Conservation (phyloP, 2,888 invertebrate genomes). For the Callinectes sapidus region DNA sequence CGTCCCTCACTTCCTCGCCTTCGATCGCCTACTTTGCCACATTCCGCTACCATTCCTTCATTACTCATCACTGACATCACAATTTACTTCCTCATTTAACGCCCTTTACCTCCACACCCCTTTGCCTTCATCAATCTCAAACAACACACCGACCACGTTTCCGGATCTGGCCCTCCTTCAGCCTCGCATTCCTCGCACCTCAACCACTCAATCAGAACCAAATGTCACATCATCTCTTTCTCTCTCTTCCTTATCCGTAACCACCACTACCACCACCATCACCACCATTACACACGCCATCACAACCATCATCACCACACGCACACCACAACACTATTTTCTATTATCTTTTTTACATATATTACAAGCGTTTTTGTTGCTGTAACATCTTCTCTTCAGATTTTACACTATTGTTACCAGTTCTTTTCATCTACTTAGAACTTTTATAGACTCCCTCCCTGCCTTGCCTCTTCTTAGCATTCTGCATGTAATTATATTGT, state of each 20-base stretch:
- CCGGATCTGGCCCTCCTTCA: not conserved
- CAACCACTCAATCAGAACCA: not conserved
- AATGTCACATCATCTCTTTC: not conserved
- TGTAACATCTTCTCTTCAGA: not conserved
- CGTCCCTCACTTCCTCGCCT: not conserved
- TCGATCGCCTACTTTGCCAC: not conserved
- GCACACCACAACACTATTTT: too few relatives aligned
- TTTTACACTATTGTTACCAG: not conserved
- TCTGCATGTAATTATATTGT: too few relatives aligned
- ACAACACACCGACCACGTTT: not conserved
- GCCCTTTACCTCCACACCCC: not conserved
- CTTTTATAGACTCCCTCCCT: not conserved
- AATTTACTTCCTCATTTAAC: not conserved
- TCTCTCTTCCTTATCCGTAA: too few relatives aligned
- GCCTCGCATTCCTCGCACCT: not conserved
- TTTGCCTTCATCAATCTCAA: not conserved
- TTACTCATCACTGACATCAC: not conserved
- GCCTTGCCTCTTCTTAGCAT: not conserved
- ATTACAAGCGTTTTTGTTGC: not conserved
- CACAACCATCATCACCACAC: too few relatives aligned
- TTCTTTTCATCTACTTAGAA: not conserved
- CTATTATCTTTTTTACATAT: not conserved
- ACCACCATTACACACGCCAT: too few relatives aligned
- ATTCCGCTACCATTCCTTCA: not conserved
- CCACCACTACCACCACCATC: too few relatives aligned